Conservation (phyloP, 2,888 invertebrate species). For the Eupithecia vulgata region DNA sequence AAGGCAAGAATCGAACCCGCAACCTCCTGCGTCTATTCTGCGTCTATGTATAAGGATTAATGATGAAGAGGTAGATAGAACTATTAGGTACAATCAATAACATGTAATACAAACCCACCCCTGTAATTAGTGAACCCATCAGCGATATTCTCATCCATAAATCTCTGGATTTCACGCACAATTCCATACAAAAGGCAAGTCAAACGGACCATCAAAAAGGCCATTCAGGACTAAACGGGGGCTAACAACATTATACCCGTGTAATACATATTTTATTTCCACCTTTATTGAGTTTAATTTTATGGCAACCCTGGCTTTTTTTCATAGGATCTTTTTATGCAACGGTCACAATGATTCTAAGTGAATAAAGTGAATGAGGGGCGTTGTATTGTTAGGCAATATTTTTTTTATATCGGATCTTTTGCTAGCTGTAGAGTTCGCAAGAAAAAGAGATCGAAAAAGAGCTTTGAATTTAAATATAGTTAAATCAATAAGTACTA, state of each 20-base stretch:
- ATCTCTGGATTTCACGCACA: slow-evolving; percentile 79
- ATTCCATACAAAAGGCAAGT: slow-evolving; percentile 77
- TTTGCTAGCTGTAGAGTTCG: slow-evolving; percentile 57
- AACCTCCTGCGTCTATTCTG: no score
- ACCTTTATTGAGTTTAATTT: slow-evolving; percentile 81
- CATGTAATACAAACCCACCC: slow-evolving; percentile 48
- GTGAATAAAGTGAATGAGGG: slow-evolving; percentile 74
- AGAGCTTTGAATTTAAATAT: no score
- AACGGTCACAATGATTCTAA: slow-evolving; percentile 59
- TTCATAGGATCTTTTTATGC: slow-evolving; percentile 45
- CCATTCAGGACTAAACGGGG: slow-evolving; percentile 74
- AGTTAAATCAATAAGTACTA: no score
- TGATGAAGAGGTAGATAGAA: slow-evolving; percentile 14
- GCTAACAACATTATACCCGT: slow-evolving; percentile 83
- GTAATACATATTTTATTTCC: slow-evolving; percentile 83
- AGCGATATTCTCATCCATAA: slow-evolving; percentile 63
- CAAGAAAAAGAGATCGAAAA: slow-evolving; percentile 26
- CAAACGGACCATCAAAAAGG: slow-evolving; percentile 75
- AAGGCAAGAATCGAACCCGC: no score
- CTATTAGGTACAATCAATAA: not conserved
- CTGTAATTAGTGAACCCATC: slow-evolving; percentile 71
- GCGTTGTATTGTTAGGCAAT: slow-evolving; percentile 82
- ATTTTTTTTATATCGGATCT: slow-evolving; percentile 66
- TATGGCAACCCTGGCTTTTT: slow-evolving; percentile 71
- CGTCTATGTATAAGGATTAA: no score